Conservation (phyloP, 2,888 invertebrate species). For the Lycocerus yunnanus region DNA sequence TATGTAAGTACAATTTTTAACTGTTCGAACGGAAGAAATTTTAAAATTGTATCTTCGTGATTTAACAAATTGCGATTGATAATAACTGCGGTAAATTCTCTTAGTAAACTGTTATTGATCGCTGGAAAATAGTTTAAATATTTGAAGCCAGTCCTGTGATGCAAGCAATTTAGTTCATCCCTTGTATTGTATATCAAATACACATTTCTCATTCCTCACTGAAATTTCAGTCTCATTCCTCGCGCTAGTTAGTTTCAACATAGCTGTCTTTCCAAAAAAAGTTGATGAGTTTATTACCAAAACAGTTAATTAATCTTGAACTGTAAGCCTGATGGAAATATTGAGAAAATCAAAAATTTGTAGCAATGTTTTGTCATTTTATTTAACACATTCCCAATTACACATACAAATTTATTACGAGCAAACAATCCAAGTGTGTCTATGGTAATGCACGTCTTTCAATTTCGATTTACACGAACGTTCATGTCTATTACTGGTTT, state of each 20-base stretch:
- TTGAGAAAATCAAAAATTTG: not conserved
- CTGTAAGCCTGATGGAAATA: too few relatives aligned
- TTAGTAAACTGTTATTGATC: not conserved
- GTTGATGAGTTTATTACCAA: not conserved
- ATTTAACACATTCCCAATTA: not conserved
- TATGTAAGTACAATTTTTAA: too few relatives aligned
- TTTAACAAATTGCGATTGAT: not conserved
- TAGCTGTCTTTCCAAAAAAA: not conserved
- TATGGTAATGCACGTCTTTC: constrained; percentile 3
- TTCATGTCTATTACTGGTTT: constrained; percentile 10
- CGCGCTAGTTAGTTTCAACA: not conserved
- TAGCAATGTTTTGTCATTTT: not conserved
- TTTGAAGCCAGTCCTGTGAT: not conserved
- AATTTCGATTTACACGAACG: constrained; percentile 4
- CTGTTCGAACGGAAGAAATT: too few relatives aligned
- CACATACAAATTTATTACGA: not conserved
- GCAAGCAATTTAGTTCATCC: not conserved
- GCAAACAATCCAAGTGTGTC: not conserved
- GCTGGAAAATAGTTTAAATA: not conserved
- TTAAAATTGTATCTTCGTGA: too few relatives aligned
- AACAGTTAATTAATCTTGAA: not conserved
- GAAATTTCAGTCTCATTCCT: not conserved
- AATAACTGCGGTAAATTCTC: not conserved
- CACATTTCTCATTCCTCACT: not conserved
- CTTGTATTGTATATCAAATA: not conserved